phyloP scores from a whole-genome alignment of 2,113 vertebrate genomes.

The Poeciliopsis occidentalis region DNA sequence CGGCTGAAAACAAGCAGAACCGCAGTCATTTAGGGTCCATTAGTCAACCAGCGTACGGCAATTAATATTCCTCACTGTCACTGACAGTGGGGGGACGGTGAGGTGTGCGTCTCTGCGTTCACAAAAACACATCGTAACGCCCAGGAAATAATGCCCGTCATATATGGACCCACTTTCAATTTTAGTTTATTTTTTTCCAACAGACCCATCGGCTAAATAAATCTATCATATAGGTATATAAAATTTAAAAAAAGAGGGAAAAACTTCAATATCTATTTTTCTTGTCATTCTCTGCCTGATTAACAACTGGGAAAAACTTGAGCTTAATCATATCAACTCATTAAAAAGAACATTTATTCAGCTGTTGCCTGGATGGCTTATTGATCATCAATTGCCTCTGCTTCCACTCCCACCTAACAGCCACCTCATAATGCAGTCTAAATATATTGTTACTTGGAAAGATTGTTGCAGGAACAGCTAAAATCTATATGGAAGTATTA shows the following conservation, averaged over 20 bases:
- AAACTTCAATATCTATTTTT: not conserved
- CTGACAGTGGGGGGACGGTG: constrained; percentile 56
- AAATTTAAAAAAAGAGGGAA: not conserved
- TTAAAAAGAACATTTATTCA: not conserved
- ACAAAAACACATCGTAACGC: constrained; percentile 8
- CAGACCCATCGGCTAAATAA: not conserved
- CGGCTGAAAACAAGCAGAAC: constrained; percentile 89
- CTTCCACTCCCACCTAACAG: not conserved
- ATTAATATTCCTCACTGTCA: constrained; percentile 74
- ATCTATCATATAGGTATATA: not conserved
- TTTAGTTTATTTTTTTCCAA: not conserved
- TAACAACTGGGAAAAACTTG: not conserved
- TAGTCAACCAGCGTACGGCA: constrained; percentile 71
- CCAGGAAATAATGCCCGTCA: constrained; percentile 27
- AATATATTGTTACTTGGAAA: not conserved
- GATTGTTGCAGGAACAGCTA: not conserved
- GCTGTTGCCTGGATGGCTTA: not conserved
- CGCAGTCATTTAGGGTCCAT: constrained; percentile 69
- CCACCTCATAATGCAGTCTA: not conserved
- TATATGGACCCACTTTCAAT: not conserved
- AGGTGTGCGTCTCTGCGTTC: constrained; percentile 21
- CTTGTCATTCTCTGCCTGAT: not conserved
- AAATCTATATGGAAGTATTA: not conserved
- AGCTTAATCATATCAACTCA: not conserved
- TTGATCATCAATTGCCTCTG: constrained; percentile 8